These are phyloP conservation scores for Leptinotarsa tumamoca DNA, from an alignment of 2,888 invertebrate genomes.

Conservation along the genomic window DNA sequence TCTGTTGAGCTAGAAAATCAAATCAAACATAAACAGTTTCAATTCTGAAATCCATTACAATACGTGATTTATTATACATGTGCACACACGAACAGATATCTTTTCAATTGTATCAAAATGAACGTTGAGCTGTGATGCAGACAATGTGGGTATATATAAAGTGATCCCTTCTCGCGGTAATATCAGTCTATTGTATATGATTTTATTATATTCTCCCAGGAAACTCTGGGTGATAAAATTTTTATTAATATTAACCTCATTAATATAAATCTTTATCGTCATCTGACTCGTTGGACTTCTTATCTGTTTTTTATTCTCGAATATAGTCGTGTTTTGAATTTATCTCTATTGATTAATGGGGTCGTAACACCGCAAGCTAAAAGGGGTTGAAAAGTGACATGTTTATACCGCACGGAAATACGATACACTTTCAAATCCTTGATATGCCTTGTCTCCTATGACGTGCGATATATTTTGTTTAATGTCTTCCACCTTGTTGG, in stretches of 20 bases:
- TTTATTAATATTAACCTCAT: conserved; percentile 19
- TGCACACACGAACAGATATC: neutral
- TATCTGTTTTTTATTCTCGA: conserved; percentile 8
- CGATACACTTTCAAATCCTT: conserved; percentile 16
- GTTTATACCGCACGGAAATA: conserved; percentile 32
- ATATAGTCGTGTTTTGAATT: conserved; percentile 12
- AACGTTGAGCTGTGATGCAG: conserved; percentile 19
- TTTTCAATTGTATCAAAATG: conserved; percentile 14
- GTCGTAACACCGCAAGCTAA: conserved; percentile 27
- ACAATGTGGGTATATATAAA: conserved; percentile 21
- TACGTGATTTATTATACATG: conserved; percentile 1
- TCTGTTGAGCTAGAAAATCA: neutral
- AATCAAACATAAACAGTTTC: neutral
- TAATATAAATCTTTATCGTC: conserved; percentile 18
- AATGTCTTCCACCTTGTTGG: conserved; percentile 11
- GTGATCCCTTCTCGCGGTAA: conserved; percentile 9
- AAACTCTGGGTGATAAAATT: conserved; percentile 6
- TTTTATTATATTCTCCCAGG: conserved; percentile 15
- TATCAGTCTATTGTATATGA: conserved; percentile 13
- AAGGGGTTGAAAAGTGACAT: conserved; percentile 36
- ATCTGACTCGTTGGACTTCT: conserved; percentile 1
- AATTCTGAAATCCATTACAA: conserved; percentile 5
- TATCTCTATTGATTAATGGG: conserved; percentile 34
- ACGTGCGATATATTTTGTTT: conserved; percentile 13
- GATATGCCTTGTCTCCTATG: conserved; percentile 15